phyloP scores from a whole-genome alignment of 2,888 invertebrate species.

The Chrysomela aeneicollis region DNA sequence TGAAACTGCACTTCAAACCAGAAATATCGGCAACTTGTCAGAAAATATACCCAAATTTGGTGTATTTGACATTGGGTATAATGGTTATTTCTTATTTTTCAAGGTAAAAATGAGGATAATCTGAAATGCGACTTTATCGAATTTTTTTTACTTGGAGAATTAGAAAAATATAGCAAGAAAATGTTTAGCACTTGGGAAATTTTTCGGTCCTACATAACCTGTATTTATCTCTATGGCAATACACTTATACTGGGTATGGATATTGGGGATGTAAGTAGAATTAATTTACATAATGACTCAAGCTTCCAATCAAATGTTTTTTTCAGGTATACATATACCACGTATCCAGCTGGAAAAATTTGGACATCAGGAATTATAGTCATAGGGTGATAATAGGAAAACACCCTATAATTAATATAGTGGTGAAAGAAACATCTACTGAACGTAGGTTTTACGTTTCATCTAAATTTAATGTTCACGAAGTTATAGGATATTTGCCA shows the following conservation, averaged over 20 bases:
- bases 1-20: too few species aligned
- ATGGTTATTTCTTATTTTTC: slow-evolving; percentile 35
- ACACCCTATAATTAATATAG: slow-evolving; percentile 57
- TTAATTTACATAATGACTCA: not conserved
- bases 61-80: too few species aligned
- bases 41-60: too few species aligned
- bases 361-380: slow-evolving; percentile 55
- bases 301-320: slow-evolving; percentile 10
- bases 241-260: slow-evolving; percentile 57
- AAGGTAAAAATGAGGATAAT: slow-evolving; percentile 52
- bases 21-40: too few species aligned
- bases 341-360: slow-evolving; percentile 57
- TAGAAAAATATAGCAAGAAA: slow-evolving; percentile 54
- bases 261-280: slow-evolving; percentile 54
- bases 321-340: slow-evolving; percentile 58
- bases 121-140: slow-evolving; percentile 56
- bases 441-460: slow-evolving; percentile 57
- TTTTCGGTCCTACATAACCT: slow-evolving; percentile 55
- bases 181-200: slow-evolving; percentile 57
- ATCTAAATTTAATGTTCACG: slow-evolving; percentile 56
- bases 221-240: slow-evolving; percentile 58
- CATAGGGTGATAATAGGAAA: slow-evolving; percentile 55
- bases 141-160: slow-evolving; percentile 55
- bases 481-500: slow-evolving; percentile 51
- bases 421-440: slow-evolving; percentile 52